A percentile compares a stretch with the other conserved stretches of the same genome.
phyloP scores from a whole-genome alignment of 2,113 vertebrate genomes.

The Hippoglossus stenolepis region DNA sequence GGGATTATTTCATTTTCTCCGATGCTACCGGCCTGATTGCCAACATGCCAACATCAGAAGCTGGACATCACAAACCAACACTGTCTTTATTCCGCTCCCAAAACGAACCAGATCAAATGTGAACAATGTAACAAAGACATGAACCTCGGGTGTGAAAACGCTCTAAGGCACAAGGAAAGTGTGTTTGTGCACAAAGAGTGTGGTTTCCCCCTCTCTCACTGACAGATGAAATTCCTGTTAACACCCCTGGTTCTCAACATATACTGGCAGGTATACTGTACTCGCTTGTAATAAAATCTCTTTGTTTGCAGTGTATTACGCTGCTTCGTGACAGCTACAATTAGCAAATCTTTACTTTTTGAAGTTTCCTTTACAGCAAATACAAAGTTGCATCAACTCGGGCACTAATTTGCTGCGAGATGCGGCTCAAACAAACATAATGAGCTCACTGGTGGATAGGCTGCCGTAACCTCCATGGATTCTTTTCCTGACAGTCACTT shows the following conservation, averaged over 20 bases:
- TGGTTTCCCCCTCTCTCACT: no score
- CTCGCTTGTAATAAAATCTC: constrained; percentile 6
- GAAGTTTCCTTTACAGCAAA: constrained; percentile 12
- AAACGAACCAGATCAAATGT: no score
- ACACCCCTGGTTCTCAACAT: constrained; percentile 5
- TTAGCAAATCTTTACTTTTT: constrained; percentile 26
- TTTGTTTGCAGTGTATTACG: constrained; percentile 19
- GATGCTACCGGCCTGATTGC: no score
- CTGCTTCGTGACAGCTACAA: constrained; percentile 8
- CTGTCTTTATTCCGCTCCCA: no score
- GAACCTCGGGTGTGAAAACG: no score
- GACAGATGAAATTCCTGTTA: neutral
- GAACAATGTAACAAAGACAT: no score
- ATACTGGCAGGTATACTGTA: no score
- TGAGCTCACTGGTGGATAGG: constrained; percentile 41
- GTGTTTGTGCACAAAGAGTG: neutral
- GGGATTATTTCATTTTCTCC: no score
- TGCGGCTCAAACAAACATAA: constrained; percentile 30
- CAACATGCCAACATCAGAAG: no score
- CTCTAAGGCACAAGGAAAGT: neutral
- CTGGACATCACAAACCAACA: no score
- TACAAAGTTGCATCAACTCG: constrained; percentile 37
- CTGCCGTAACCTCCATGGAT: constrained; percentile 29
- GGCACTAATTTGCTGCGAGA: constrained; percentile 41
- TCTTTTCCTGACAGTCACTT: constrained; percentile 30